Conservation (phyloP, 2,888 invertebrate species). For the Eristalis intricaria region DNA sequence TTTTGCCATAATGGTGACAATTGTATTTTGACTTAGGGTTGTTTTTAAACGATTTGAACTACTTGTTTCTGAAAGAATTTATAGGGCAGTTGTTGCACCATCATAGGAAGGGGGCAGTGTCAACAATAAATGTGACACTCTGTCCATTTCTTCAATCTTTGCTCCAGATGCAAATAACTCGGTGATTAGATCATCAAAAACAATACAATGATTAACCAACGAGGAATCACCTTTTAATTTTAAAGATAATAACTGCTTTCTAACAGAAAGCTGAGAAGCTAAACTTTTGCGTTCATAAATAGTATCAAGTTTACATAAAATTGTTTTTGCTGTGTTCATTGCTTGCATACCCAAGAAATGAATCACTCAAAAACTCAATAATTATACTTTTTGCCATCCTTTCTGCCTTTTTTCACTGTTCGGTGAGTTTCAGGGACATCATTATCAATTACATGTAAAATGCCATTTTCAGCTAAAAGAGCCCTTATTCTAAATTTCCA, state of each 20-base stretch:
- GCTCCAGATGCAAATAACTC: constrained; percentile 77
- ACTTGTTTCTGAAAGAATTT: constrained; percentile 76
- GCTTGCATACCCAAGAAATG: neutral
- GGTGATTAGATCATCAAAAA: too few species aligned
- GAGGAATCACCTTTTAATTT: too few species aligned
- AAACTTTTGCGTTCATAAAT: too few species aligned
- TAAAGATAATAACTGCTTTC: too few species aligned
- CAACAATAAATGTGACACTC: constrained; percentile 76
- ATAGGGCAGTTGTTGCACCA: constrained; percentile 77
- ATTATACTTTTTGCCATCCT: constrained; percentile 11
- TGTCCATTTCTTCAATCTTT: constrained; percentile 77
- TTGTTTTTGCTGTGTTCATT: neutral
- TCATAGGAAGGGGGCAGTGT: constrained; percentile 77
- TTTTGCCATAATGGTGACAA: constrained; percentile 76
- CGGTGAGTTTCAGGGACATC: neutral
- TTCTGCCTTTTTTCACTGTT: neutral
- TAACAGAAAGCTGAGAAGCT: too few species aligned
- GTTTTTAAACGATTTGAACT: constrained; percentile 3
- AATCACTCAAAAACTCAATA: too few species aligned
- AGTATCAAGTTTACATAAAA: neutral
- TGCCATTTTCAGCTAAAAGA: too few species aligned
- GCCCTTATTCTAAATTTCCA: too few species aligned
- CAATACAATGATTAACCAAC: too few species aligned
- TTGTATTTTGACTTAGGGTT: constrained; percentile 1
- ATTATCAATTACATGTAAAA: neutral